Conservation (phyloP, 1,140 invertebrate species). For the Drosophila kanapiae region DNA sequence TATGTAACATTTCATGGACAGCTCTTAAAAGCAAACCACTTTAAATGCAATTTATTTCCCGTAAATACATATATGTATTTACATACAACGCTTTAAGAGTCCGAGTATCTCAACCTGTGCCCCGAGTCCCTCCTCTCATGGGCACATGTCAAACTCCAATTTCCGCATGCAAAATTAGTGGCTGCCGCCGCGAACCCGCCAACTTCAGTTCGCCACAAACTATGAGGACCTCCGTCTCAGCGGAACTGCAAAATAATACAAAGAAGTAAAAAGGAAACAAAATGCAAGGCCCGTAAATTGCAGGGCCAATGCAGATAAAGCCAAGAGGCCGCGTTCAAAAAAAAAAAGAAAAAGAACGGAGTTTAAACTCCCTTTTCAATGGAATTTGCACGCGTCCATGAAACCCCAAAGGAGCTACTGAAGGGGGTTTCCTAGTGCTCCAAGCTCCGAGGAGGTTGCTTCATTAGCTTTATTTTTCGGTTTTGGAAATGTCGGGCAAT, state of each 20-base stretch:
- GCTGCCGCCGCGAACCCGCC: slow-evolving; percentile 13
- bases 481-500: slow-evolving; percentile 74
- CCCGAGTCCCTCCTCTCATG: not conserved
- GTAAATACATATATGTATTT: not conserved
- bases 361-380: slow-evolving; percentile 64
- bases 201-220: slow-evolving; percentile 32
- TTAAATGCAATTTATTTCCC: not conserved
- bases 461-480: slow-evolving; percentile 63
- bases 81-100: not conserved
- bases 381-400: slow-evolving; percentile 78
- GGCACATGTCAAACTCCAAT: slow-evolving; percentile 62
- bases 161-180: slow-evolving; percentile 56
- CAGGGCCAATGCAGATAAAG: slow-evolving; percentile 68
- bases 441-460: slow-evolving; percentile 31
- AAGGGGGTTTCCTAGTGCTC: slow-evolving; percentile 4
- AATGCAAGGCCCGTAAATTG: slow-evolving; percentile 64
- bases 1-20: too few relatives aligned
- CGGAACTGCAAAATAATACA: slow-evolving; percentile 40
- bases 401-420: slow-evolving; percentile 32
- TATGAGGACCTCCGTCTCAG: slow-evolving; percentile 20
- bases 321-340: slow-evolving; percentile 1
- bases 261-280: slow-evolving; percentile 36
- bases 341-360: slow-evolving; percentile 20
- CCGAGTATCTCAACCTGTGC: not conserved
- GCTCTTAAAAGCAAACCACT: too few relatives aligned